Percentiles rank a stretch among this genome's conserved stretches.
Evolutionary conservation across 1,140 invertebrate species (phyloP).

Genomic region (Wasmannia auropunctata): DNA sequence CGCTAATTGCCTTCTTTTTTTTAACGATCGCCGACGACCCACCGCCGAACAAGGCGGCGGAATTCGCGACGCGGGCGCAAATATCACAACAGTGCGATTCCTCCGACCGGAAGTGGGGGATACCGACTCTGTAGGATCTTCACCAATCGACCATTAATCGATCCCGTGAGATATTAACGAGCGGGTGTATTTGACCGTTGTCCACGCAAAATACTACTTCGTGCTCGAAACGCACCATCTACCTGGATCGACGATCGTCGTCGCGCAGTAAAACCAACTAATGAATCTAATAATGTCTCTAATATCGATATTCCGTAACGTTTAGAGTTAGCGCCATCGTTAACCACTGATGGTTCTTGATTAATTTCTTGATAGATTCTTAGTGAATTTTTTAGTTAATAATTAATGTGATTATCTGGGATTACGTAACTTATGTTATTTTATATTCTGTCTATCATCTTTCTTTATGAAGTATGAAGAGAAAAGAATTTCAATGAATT

Average conservation of each 20-base stretch:
- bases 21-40: conserved; percentile 56
- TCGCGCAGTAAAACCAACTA: conserved; percentile 13
- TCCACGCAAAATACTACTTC: not conserved
- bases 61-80: conserved; percentile 15
- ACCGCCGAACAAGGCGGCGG: not conserved
- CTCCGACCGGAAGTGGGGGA: conserved; percentile 36
- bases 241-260: conserved; percentile 1
- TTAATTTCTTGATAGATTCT: not conserved
- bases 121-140: conserved; percentile 1
- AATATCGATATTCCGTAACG: not conserved
- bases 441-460: not conserved
- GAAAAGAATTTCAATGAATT: not conserved
- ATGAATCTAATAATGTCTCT: not conserved
- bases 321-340: not conserved
- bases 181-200: not conserved
- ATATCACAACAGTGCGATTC: conserved; percentile 50
- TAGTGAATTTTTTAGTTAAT: not conserved
- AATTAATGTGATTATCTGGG: not conserved
- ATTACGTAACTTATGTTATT: not conserved
- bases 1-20: conserved; percentile 78
- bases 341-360: not conserved
- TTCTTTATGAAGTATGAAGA: not conserved
- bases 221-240: conserved; percentile 9
- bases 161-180: conserved; percentile 51
- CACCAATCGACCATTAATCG: conserved; percentile 20